A percentile compares a stretch with the other conserved stretches of the same genome.
Conservation (phyloP, 2,113 vertebrate species). For the Bubo scandiacus region DNA sequence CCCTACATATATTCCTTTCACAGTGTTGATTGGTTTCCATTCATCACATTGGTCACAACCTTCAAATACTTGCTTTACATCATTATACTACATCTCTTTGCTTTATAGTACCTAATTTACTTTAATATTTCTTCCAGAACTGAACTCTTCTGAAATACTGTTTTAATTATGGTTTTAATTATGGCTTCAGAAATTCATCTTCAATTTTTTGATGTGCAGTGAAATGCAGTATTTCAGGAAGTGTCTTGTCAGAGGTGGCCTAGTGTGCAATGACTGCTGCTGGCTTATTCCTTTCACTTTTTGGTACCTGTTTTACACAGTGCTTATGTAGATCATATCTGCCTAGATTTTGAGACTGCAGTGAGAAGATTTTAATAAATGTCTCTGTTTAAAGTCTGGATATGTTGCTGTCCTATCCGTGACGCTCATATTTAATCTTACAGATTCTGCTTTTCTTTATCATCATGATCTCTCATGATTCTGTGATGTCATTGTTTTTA, state of each 20-base stretch:
- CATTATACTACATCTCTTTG: not conserved
- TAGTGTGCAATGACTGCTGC: accelerated
- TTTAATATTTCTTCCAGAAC: not conserved
- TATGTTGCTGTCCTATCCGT: not conserved
- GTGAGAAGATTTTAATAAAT: not conserved
- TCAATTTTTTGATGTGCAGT: not conserved
- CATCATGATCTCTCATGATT: not conserved
- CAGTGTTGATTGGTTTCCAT: accelerated
- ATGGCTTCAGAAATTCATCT: not conserved
- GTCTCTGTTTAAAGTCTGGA: not conserved
- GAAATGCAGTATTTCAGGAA: not conserved
- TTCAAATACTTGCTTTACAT: accelerated
- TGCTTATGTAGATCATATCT: not conserved
- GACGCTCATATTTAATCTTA: not conserved
- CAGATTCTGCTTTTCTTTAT: not conserved
- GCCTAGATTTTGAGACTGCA: not conserved
- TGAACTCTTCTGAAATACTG: not conserved
- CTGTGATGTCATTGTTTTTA: not conserved
- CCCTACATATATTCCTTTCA: accelerated
- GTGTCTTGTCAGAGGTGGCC: not conserved
- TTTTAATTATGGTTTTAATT: not conserved
- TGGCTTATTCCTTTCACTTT: not conserved
- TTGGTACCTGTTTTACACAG: not conserved
- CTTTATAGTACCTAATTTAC: not conserved
- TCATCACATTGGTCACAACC: accelerated